Base-by-base conservation (phyloP, 2,113 vertebrate genomes). In the Proteles cristata region DNA sequence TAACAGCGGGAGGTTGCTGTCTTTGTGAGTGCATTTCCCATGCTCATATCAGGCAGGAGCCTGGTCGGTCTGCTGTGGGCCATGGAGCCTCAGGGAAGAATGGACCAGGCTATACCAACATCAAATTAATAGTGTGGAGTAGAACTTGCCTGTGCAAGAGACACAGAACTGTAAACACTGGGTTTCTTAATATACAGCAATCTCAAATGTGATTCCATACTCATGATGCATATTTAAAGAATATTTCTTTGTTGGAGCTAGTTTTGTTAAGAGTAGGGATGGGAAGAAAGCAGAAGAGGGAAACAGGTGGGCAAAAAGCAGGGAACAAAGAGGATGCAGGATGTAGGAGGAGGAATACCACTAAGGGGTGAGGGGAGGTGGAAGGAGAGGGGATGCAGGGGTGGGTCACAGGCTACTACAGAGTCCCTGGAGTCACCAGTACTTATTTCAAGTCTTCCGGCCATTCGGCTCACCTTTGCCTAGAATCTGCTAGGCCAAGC, bases 81-180 rank as follows among this genome's bases (percentile, higher is more conserved):
- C 93, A 21, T 0, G 4, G 79, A 63, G n/a, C 63, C 79, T 7
- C 80, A 16, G 73, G 66, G 65, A 83, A 31, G 65, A 50, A 43
- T 15, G 6, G 0, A 23, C 69, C 33, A 53, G 95, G 89, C 43
- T 82, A 14, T 35, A 26, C 10, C 43, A 8, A 4, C 8, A 6
- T 21, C n/a, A 21, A 23, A 11, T 19, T 7, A 11, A 7, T 43
- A 90, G 48, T 17, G 1, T 4, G 2, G 76, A 87, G 84, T 9
- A 21, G 76, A 85, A 61, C 45, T 45, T 35, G 83, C 90, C 89
- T 63, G 68, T 90, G 35, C 28, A 83, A 79, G 92, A 86, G 74
- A 35, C 31, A 53, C 5, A 63, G 77, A 94, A 66, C 93, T 76
- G 66, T 81, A 23, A 88, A 90, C 58, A 17, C 33, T 53, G 50